Conservation (phyloP, 2,888 invertebrate species). For the Chirona hameri region DNA sequence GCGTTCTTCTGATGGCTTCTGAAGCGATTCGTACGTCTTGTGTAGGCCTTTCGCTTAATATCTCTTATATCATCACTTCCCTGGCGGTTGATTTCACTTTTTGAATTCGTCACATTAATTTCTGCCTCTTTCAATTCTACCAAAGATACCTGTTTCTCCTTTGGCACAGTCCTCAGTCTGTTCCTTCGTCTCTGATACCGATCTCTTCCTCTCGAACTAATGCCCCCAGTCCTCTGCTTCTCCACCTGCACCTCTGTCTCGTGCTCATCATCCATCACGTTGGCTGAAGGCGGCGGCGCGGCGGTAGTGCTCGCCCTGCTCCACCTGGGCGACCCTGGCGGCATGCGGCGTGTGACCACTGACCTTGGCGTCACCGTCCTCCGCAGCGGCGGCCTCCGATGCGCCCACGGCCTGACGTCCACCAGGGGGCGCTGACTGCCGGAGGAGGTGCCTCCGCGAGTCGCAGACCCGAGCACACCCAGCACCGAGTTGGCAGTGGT, state of each 20-base stretch:
- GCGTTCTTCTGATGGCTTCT: not conserved
- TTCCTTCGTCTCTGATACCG: not conserved
- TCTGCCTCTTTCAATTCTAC: not conserved
- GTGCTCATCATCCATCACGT: not conserved
- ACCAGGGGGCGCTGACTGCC: not conserved
- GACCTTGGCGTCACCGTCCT: constrained; percentile 4
- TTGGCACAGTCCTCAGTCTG: not conserved
- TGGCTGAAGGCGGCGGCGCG: not conserved
- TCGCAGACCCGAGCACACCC: no score
- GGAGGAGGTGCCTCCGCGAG: not conserved
- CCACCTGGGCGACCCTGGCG: not conserved
- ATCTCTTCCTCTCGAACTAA: no score
- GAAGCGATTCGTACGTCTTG: not conserved
- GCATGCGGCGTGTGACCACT: not conserved
- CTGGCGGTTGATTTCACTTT: not conserved
- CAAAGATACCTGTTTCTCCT: not conserved
- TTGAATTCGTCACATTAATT: not conserved
- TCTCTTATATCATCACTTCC: not conserved
- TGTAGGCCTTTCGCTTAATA: not conserved
- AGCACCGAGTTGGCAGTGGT: not conserved
- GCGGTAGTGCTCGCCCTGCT: not conserved
- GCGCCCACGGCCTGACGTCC: not conserved
- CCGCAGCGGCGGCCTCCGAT: not conserved
- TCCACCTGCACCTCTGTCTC: not conserved
- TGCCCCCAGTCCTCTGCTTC: not conserved